Percentiles rank a stretch among this genome's conserved stretches.
Conservation (phyloP, 1,140 invertebrate species). For the Sinonovacula constricta region DNA sequence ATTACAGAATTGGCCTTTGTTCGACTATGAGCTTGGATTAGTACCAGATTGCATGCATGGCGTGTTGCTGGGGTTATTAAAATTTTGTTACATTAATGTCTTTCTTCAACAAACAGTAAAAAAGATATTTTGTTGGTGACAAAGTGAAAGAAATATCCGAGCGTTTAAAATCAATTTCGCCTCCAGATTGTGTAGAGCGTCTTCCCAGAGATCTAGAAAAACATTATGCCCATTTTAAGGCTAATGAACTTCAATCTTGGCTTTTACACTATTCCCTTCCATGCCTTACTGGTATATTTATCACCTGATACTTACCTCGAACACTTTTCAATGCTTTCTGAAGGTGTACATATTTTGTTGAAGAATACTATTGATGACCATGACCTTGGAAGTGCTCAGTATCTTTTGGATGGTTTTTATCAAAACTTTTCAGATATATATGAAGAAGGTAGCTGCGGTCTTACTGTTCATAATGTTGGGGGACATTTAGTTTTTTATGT, state of each 20-base stretch:
- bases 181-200: constrained; percentile 27
- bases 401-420: constrained; percentile 24
- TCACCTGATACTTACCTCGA: background rate
- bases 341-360: constrained; percentile 29
- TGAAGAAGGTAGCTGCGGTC: constrained; percentile 11
- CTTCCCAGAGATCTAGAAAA: constrained; percentile 26
- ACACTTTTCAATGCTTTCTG: constrained; percentile 12
- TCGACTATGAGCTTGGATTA: background rate
- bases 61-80: background rate
- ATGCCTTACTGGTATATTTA: constrained; percentile 8
- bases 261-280: constrained; percentile 16
- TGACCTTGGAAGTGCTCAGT: constrained; percentile 8
- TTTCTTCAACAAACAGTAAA: constrained; percentile 30
- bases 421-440: constrained; percentile 22
- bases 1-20: background rate
- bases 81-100: constrained; percentile 13
- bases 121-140: constrained; percentile 42
- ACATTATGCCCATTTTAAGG: constrained; percentile 32
- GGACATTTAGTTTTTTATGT: constrained; percentile 25
- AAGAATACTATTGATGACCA: background rate
- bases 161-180: constrained; percentile 10
- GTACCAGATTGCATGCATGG: background rate
- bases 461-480: constrained; percentile 34
- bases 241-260: constrained; percentile 20
- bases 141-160: constrained; percentile 24